These are phyloP conservation scores for Chelidonichthys spinosus DNA, from an alignment of 2,797 vertebrate genomes.

Conservation along the genomic window DNA sequence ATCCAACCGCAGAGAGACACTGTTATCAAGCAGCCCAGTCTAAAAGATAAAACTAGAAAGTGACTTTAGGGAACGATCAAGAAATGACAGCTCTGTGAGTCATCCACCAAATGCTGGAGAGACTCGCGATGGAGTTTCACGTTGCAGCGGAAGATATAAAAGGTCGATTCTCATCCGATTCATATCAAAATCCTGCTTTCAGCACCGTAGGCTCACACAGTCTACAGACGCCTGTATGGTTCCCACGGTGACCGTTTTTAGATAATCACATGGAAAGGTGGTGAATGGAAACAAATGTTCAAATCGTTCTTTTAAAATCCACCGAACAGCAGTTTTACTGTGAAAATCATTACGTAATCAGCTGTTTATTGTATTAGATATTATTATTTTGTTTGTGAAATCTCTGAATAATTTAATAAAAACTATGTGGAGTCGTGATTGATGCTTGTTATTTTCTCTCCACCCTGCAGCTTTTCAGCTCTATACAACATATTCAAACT, in stretches of 20 bases:
- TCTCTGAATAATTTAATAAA: too few relatives aligned
- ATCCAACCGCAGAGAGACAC: constrained; percentile 20
- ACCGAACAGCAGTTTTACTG: background rate
- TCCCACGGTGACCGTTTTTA: background rate
- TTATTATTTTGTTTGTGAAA: too few relatives aligned
- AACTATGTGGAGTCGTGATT: background rate
- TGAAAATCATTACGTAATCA: constrained; percentile 7
- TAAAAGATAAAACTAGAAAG: constrained; percentile 22
- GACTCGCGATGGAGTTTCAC: constrained; percentile 41
- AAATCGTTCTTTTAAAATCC: background rate
- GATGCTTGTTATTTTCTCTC: background rate
- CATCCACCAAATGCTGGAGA: constrained; percentile 58
- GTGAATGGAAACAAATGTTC: constrained; percentile 2
- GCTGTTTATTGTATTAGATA: background rate
- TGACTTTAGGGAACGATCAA: constrained; percentile 27
- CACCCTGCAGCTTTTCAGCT: background rate
- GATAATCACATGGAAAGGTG: background rate
- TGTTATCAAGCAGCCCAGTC: constrained; percentile 18
- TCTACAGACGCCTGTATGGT: background rate
- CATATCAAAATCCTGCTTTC: constrained; percentile 1
- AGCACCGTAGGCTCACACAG: background rate
- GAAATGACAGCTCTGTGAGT: constrained; percentile 49
- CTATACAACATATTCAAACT: background rate
- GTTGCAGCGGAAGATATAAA: constrained; percentile 13
- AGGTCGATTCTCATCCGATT: constrained; percentile 24